A percentile compares a stretch with the other conserved stretches of the same genome.
phyloP scores from a whole-genome alignment of 2,113 vertebrate species.

The Mungos mungo region DNA sequence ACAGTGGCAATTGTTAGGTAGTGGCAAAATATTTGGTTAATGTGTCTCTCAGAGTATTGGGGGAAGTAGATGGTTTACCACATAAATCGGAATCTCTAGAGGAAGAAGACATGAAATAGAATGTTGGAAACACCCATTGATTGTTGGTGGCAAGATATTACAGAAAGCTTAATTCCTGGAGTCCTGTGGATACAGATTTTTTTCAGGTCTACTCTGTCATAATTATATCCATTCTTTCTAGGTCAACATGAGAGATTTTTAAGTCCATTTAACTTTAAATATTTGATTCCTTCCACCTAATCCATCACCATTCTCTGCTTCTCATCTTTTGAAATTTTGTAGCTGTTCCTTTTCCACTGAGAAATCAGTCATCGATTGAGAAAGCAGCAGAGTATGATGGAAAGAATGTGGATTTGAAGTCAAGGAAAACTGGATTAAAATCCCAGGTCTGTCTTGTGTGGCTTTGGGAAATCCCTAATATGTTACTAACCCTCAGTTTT shows the following conservation, averaged over 20 bases:
- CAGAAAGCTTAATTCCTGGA: background rate
- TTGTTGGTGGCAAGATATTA: background rate
- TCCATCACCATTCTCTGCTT: background rate
- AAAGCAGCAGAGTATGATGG: background rate
- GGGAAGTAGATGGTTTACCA: background rate
- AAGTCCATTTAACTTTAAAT: background rate
- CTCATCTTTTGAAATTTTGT: background rate
- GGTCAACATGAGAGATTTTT: background rate
- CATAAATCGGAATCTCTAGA: background rate
- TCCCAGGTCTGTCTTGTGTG: background rate
- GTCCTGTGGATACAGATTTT: background rate
- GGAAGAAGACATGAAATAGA: background rate
- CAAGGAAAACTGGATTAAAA: background rate
- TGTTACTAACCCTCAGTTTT: background rate
- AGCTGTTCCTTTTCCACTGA: background rate
- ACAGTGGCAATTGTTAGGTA: background rate
- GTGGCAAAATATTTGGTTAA: background rate
- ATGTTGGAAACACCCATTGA: background rate
- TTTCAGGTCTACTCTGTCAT: background rate
- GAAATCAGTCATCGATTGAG: background rate
- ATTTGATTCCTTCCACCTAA: background rate
- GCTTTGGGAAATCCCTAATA: background rate
- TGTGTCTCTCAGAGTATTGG: background rate
- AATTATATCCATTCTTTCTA: background rate
- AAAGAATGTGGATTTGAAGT: background rate